These are phyloP conservation scores for Pyrocephalus nanus DNA, from an alignment of 2,797 vertebrate genomes.

Conservation along the genomic window DNA sequence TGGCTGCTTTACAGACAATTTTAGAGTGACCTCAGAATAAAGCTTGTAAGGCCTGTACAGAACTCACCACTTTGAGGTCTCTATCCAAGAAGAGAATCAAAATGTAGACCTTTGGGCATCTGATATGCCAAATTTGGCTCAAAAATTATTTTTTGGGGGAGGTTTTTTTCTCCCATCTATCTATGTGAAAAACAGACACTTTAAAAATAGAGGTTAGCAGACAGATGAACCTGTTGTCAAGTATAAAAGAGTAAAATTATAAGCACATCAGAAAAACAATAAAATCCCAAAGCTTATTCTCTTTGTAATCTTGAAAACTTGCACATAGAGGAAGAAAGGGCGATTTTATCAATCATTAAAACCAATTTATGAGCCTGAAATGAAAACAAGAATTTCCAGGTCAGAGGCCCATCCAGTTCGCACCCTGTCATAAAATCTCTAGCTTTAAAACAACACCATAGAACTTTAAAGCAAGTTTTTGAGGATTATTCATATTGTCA, in stretches of 20 bases:
- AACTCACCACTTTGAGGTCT: accelerated
- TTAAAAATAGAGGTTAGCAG: not conserved
- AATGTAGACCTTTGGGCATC: not conserved
- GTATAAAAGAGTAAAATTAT: not conserved
- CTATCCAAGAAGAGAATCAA: not conserved
- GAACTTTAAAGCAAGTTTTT: not conserved
- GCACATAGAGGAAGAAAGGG: not conserved
- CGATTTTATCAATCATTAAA: not conserved
- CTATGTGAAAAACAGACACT: not conserved
- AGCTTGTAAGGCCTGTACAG: not conserved
- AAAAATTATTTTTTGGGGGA: not conserved
- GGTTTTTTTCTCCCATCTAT: not conserved
- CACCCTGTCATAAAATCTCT: accelerated
- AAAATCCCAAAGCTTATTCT: accelerated
- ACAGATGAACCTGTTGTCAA: not conserved
- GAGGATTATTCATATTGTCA: not conserved
- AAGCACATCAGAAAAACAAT: not conserved
- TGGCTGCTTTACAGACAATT: not conserved
- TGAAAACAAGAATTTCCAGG: not conserved
- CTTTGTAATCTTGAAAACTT: not conserved
- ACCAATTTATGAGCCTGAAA: not conserved
- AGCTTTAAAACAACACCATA: not conserved
- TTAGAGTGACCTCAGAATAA: not conserved
- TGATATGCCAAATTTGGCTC: accelerated
- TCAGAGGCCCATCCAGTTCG: accelerated